Conservation (phyloP, 2,797 vertebrate genomes). For the Linurgus olivaceus region DNA sequence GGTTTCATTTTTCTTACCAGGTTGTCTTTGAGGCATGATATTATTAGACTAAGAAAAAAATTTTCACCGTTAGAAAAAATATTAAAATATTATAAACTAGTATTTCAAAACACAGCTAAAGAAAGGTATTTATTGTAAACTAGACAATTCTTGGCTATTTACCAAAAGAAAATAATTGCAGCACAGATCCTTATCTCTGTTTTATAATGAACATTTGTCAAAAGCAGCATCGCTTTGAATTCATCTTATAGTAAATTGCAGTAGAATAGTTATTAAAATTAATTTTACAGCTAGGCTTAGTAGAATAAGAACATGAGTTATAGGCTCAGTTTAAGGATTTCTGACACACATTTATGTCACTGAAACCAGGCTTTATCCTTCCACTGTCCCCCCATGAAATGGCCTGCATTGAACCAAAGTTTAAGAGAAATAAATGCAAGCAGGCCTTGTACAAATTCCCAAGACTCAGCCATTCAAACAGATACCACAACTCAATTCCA, state of each 20-base stretch:
- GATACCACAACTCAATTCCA: neutral
- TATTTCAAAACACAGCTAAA: neutral
- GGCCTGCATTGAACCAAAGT: neutral
- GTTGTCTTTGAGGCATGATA: neutral
- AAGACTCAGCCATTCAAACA: neutral
- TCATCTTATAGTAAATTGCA: neutral
- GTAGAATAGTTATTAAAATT: neutral
- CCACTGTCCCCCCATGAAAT: neutral
- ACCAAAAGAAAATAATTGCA: neutral
- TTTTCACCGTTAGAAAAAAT: neutral
- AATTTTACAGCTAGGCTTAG: neutral
- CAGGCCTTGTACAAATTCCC: neutral
- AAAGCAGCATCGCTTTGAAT: neutral
- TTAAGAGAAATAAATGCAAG: neutral
- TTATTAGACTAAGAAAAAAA: neutral
- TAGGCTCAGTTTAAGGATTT: neutral
- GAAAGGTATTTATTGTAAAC: neutral
- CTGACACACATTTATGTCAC: neutral
- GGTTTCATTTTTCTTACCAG: neutral
- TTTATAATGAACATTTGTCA: neutral
- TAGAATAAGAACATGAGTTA: neutral
- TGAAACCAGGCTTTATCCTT: neutral
- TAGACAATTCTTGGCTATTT: neutral
- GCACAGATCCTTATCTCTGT: neutral
- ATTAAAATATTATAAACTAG: neutral